Percentiles rank a stretch among this genome's conserved stretches.
Evolutionary conservation across 2,797 vertebrate genomes (phyloP).

Genomic region (Distichodus sexfasciatus): DNA sequence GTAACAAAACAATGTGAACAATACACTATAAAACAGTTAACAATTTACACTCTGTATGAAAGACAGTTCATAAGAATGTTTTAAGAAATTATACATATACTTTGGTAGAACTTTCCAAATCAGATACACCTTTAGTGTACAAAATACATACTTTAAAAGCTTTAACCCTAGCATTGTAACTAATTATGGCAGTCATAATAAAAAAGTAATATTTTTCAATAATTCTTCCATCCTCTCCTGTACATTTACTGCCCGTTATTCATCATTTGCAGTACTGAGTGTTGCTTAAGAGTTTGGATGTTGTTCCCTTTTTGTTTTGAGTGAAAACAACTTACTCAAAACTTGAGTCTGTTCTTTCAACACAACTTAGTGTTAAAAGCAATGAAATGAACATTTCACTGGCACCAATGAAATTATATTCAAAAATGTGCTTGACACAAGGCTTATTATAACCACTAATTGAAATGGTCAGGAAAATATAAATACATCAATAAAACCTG

Average conservation of each 20-base stretch:
- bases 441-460: conserved; percentile 34
- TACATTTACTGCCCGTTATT: conserved; percentile 11
- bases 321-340: conserved; percentile 6
- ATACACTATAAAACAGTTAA: conserved; percentile 9
- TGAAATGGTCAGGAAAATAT: conserved; percentile 48
- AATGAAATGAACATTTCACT: no score
- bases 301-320: conserved; percentile 59
- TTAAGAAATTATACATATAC: conserved; percentile 46
- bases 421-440: conserved; percentile 45
- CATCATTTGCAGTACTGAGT: conserved; percentile 12
- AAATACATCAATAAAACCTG: conserved; percentile 12
- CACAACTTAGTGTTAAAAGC: conserved; percentile 2
- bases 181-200: conserved; percentile 51
- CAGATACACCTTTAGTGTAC: conserved; percentile 56
- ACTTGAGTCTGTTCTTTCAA: conserved; percentile 6
- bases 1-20: background rate
- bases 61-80: conserved; percentile 15
- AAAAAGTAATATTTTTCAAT: conserved; percentile 52
- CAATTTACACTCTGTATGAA: conserved; percentile 7
- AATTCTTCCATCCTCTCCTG: conserved; percentile 13
- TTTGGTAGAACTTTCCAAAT: conserved; percentile 62
- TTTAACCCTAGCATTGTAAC: conserved; percentile 69
- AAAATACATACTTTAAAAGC: conserved; percentile 63
- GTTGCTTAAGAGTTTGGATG: conserved; percentile 20
- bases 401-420: conserved; percentile 3